Conservation (phyloP, 2,113 vertebrate genomes). For the Hystrix brachyura region DNA sequence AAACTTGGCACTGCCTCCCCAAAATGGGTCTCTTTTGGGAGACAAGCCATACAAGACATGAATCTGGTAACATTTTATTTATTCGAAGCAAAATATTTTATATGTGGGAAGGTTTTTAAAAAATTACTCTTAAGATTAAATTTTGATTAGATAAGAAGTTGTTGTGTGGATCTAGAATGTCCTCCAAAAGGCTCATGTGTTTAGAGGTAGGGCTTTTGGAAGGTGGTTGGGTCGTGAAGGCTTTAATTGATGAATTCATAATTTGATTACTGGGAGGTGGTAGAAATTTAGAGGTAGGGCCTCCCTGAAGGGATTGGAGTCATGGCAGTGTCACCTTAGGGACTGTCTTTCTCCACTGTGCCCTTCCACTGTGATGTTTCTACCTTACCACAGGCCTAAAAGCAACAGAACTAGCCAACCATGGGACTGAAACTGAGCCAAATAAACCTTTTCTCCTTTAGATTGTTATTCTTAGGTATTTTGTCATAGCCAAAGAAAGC, state of each 20-base stretch:
- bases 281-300: not conserved
- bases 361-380: not conserved
- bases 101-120: not conserved
- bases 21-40: not conserved
- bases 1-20: not conserved
- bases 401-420: not conserved
- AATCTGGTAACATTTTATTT: slow-evolving; percentile 18
- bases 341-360: not conserved
- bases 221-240: not conserved
- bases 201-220: not conserved
- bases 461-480: not conserved
- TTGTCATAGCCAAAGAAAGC: not conserved
- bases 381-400: not conserved
- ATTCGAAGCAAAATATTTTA: not conserved
- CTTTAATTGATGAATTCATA: not conserved
- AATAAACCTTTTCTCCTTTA: not conserved
- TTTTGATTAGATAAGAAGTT: not conserved
- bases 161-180: not conserved
- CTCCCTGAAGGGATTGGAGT: not conserved
- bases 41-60: not conserved
- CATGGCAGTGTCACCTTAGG: not conserved
- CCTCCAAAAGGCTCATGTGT: not conserved
- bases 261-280: not conserved
- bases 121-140: not conserved
- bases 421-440: not conserved